Percentiles rank a stretch among this genome's conserved stretches.
Conservation (phyloP, 1,140 invertebrate species). For the Antheraea mylitta region DNA sequence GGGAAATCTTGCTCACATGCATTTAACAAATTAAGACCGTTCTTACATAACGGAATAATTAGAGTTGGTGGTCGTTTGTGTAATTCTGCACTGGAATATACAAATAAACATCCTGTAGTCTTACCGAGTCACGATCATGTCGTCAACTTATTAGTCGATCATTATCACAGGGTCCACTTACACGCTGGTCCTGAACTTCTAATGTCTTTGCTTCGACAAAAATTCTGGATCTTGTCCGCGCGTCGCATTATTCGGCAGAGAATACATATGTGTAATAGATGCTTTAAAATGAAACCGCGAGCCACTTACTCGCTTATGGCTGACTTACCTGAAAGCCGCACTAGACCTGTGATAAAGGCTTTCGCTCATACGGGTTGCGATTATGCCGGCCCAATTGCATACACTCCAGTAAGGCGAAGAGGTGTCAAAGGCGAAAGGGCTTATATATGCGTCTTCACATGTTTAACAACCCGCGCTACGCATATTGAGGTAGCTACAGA, state of each 20-base stretch:
- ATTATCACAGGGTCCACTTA: slow-evolving; percentile 15
- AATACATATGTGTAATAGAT: slow-evolving; percentile 13
- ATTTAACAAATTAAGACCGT: too few relatives aligned
- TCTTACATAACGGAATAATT: too few relatives aligned
- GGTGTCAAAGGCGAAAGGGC: slow-evolving; percentile 41
- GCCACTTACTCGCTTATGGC: slow-evolving; percentile 8
- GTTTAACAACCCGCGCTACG: slow-evolving; percentile 50
- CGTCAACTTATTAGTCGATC: slow-evolving; percentile 7
- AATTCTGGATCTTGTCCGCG: slow-evolving; percentile 22
- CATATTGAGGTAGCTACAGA: slow-evolving; percentile 55
- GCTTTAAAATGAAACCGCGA: slow-evolving; percentile 13
- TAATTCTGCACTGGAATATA: not conserved
- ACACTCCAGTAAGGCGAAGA: slow-evolving; percentile 28
- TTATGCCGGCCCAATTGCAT: slow-evolving; percentile 50
- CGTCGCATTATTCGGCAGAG: not conserved
- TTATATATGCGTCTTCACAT: too few relatives aligned
- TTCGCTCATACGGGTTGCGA: slow-evolving; percentile 50
- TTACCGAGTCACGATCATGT: slow-evolving; percentile 11
- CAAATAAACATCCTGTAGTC: not conserved
- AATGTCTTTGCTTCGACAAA: slow-evolving; percentile 17
- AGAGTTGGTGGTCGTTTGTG: slow-evolving; percentile 14
- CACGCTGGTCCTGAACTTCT: too few relatives aligned
- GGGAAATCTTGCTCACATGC: too few relatives aligned
- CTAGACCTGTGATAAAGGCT: slow-evolving; percentile 20
- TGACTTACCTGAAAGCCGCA: slow-evolving; percentile 34